Evolutionary conservation across 1,140 invertebrate genomes (phyloP), one percentile per base, ranked within the genome.

Genomic region (Caenorhabditis inopinata): DNA sequence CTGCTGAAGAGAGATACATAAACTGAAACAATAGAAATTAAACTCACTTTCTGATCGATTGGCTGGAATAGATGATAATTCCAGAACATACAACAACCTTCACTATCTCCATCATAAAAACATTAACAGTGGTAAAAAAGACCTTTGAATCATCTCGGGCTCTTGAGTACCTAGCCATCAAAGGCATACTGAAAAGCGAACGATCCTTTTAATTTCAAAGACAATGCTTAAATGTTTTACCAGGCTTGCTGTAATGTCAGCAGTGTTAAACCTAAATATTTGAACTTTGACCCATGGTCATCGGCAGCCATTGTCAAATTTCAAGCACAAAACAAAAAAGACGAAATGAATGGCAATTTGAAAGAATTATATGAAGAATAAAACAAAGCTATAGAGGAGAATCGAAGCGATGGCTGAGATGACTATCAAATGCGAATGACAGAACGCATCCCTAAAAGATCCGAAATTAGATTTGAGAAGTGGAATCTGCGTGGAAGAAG

Each of bases 51-150:
- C 7, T 16, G 29, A 80, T 27, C 3, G 75, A 79, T 38, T 45
- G 5, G 16, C 32, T 53, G 21, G 49, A 78, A 27, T 79, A 68
- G n/a, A 83, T 82, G 2, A 83, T 49, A 23, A 75, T 83, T 27
- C 16, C 45, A 23, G 68, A 62, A n/a, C 76, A 79, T 35, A 83
- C 77, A 1, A 48, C 46, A 21, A 83, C 46, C 38, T 83, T 83
- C 6, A 83, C 83, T 14, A 83, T 74, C 73, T 83, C 83, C 81
- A 83, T 83, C 81, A 83, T 79, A 45, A 83, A 83, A 0, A 83
- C 83, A 68, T 83, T 83, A 21, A 80, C 81, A 42, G 83, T 83
- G 11, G 83, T 83, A 16, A 83, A 74, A 42, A 83, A 83, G 1
- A 80, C 45, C 9, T 79, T 68, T 3, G 53, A 68, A 32, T 83